Conservation (phyloP, 2,888 invertebrate genomes). For the Dynastes tityus region DNA sequence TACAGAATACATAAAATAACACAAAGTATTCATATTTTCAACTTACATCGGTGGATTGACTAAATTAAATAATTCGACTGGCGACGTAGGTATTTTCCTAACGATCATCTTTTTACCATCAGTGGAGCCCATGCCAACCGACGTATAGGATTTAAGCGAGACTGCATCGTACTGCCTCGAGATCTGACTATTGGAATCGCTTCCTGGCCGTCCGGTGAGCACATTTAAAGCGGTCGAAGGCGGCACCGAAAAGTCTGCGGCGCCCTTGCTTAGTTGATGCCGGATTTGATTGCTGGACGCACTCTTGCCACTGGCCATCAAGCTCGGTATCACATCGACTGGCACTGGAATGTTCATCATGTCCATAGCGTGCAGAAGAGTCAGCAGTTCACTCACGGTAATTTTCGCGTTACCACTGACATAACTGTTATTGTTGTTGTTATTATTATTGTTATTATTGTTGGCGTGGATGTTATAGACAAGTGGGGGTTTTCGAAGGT, state of each 20-base stretch:
- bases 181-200: constrained; percentile 75
- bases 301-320: constrained; percentile 25
- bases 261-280: constrained; percentile 48
- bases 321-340: constrained; percentile 50
- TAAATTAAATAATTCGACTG: constrained; percentile 88
- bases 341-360: constrained; percentile 49
- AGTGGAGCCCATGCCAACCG: constrained; percentile 91
- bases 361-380: constrained; percentile 49
- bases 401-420: constrained; percentile 49
- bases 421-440: constrained; percentile 49
- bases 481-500: constrained; percentile 28
- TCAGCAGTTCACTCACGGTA: constrained; percentile 44
- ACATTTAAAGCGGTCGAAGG: constrained; percentile 29
- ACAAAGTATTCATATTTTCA: not conserved
- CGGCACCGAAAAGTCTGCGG: constrained; percentile 44
- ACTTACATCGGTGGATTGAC: constrained; percentile 89
- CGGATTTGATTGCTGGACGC: constrained; percentile 23
- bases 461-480: constrained; percentile 22
- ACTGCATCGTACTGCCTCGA: constrained; percentile 76
- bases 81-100: constrained; percentile 87
- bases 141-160: constrained; percentile 85
- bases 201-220: constrained; percentile 56
- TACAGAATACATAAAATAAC: no score
- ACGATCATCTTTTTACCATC: constrained; percentile 91
- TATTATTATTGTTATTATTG: constrained; percentile 43